These are phyloP conservation scores for Eueremaeus valkanovi DNA, from an alignment of 2,888 invertebrate genomes.

Conservation along the genomic window DNA sequence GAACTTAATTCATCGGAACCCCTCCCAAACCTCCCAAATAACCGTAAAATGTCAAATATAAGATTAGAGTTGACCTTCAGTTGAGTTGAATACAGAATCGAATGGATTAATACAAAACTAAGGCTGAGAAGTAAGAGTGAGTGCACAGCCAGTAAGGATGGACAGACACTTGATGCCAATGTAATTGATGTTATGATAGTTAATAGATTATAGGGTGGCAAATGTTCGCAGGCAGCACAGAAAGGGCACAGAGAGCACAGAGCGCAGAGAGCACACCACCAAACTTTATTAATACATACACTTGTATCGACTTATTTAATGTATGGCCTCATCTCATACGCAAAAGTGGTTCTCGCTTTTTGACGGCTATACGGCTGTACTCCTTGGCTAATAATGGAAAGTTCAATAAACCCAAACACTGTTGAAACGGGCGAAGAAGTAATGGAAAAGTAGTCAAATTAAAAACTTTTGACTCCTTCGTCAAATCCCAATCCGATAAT, in stretches of 20 bases:
- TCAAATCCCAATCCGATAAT: constrained; percentile 21
- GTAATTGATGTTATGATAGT: constrained; percentile 34
- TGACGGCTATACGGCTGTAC: constrained; percentile 4
- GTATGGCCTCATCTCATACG: constrained; percentile 23
- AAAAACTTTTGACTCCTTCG: not conserved
- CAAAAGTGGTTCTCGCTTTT: constrained; percentile 23
- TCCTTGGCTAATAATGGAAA: not conserved
- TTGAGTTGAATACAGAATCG: too few species aligned
- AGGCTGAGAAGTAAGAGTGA: not conserved
- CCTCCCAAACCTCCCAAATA: constrained; percentile 31
- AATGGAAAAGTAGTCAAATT: not conserved
- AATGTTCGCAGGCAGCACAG: not conserved
- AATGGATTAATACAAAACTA: constrained; percentile 15
- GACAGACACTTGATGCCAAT: constrained; percentile 26
- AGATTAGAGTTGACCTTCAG: constrained; percentile 3
- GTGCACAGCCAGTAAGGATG: constrained; percentile 24
- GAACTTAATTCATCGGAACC: constrained; percentile 11
- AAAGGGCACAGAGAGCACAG: constrained; percentile 14
- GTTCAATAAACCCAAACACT: constrained; percentile 8
- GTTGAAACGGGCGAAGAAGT: not conserved
- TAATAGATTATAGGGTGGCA: constrained; percentile 36
- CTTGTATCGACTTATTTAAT: constrained; percentile 20
- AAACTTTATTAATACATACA: constrained; percentile 33
- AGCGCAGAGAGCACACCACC: not conserved
- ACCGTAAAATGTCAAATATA: constrained; percentile 32